Evolutionary conservation across 2,888 invertebrate genomes (phyloP).

Genomic region (Drosophila borborema): DNA sequence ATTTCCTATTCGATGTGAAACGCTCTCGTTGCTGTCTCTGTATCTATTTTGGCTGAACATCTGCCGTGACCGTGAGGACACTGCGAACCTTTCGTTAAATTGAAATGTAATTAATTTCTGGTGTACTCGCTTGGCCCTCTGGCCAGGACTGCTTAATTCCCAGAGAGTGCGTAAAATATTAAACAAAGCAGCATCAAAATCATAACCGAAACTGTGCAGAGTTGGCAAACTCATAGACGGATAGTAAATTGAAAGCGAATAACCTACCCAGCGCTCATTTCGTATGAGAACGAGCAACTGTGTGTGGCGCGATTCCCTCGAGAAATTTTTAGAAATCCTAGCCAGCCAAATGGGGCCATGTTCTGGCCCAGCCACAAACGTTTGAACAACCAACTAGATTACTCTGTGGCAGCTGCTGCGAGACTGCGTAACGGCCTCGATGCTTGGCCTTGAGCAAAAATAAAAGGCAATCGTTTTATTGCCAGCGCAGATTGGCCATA

Average conservation of each 20-base stretch:
- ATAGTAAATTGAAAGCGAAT: conserved; percentile 60
- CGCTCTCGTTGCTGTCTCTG: conserved; percentile 17
- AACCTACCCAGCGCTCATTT: conserved; percentile 48
- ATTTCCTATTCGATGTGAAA: background rate
- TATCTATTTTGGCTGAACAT: conserved; percentile 3
- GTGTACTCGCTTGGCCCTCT: conserved; percentile 34
- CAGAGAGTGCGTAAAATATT: conserved; percentile 60
- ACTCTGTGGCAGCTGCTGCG: conserved; percentile 44
- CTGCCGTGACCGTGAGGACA: conserved; percentile 11
- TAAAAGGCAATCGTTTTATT: conserved; percentile 72
- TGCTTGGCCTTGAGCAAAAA: conserved; percentile 55
- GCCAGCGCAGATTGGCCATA: conserved; percentile 76
- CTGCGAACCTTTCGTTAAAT: conserved; percentile 52
- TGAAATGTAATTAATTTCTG: conserved; percentile 77
- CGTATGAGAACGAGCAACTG: conserved; percentile 35
- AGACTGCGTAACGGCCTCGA: conserved; percentile 10
- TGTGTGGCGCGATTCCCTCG: conserved; percentile 49
- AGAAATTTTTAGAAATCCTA: conserved; percentile 72
- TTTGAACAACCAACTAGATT: conserved; percentile 44
- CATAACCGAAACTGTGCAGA: conserved; percentile 18
- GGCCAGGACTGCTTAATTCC: conserved; percentile 28
- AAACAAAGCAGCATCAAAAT: conserved; percentile 44
- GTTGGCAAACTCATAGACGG: conserved; percentile 1
- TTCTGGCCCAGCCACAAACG: conserved; percentile 12
- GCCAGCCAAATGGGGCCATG: conserved; percentile 1